Evolutionary conservation across 2,888 invertebrate species (phyloP), one percentile per base, ranked within the genome.

Genomic region (Eilema depressum): DNA sequence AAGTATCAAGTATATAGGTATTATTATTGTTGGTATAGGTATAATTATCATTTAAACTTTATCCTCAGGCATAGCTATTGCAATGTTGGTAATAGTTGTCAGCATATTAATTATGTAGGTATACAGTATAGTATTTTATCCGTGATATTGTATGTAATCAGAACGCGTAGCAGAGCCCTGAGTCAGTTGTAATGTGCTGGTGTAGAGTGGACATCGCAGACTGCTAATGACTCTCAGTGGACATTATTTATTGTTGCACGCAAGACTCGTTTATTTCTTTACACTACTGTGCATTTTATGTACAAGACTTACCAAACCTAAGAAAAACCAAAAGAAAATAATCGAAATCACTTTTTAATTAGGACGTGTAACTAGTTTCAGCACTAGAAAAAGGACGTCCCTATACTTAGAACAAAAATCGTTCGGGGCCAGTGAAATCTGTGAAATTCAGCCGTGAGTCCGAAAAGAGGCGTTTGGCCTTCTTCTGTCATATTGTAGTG

Each of bases 121-220:
- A 37, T 37, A 37, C 37, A 14, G 5, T 17, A 17, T 2, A 17
- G 17, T 47, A 47, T 47, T 20, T 61, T 28, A 61, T 57, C 0
- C n/a, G 3, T 56, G 12, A 23, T 60, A 23, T 25, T 14, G 2
- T 60, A 30, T 61, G 60, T 61, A 28, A 61, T 28, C 60, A 61
- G 60, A 61, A 61, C 61, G 61, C 61, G n/a, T 61, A 61, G 61
- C 30, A 20, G 30, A n/a, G 30, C n/a, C n/a, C 28, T 61, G 60
- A 28, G 60, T 61, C 20, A 20, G 20, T n/a, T 61, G 30, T 33
- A 30, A 61, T 61, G 61, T 5, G n/a, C 3, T 30, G 23, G 62
- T 62, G 62, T 61, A 30, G 67, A 37, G 26, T 62, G 62, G 11
- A 33, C 62, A 37, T 62, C 23, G 33, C 61, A 62, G 33, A 41